These are phyloP conservation scores for Agrotis clavis DNA, from an alignment of 2,888 invertebrate genomes.

Conservation along the genomic window DNA sequence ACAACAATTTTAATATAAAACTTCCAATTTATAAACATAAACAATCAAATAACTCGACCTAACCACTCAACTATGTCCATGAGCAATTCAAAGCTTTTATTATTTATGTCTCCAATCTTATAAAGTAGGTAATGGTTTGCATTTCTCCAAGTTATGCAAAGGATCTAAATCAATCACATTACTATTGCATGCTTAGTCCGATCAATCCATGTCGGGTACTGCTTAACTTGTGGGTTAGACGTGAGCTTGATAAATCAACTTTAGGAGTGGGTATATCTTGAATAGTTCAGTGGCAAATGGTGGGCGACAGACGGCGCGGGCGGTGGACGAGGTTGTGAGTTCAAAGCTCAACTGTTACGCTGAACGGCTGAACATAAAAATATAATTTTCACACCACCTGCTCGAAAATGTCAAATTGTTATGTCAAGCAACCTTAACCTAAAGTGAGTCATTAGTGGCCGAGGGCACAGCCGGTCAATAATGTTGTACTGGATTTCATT, in stretches of 20 bases:
- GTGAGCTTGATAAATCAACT: constrained; percentile 50
- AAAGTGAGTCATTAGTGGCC: too few species aligned
- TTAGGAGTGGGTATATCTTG: neutral
- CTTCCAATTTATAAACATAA: neutral
- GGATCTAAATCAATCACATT: constrained; percentile 61
- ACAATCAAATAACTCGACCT: too few species aligned
- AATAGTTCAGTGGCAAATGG: neutral
- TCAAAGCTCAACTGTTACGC: neutral
- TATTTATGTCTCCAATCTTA: constrained; percentile 51
- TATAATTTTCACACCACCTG: too few species aligned
- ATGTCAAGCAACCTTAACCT: too few species aligned
- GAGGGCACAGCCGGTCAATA: too few species aligned
- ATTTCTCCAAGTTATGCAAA: constrained; percentile 55
- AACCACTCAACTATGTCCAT: neutral
- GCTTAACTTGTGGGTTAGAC: constrained; percentile 29
- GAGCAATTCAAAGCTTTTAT: constrained; percentile 30
- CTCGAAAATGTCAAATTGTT: too few species aligned
- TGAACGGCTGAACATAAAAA: neutral
- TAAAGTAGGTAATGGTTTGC: constrained; percentile 49
- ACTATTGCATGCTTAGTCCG: constrained; percentile 52
- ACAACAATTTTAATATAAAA: neutral
- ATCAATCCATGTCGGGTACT: constrained; percentile 24
- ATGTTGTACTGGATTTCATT: too few species aligned
- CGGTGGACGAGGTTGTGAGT: neutral
- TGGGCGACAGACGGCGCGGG: too few species aligned